A percentile compares a stretch with the other conserved stretches of the same genome.
These are phyloP conservation scores for Neodiprion fabricii DNA, from an alignment of 1,140 invertebrate genomes.

Conservation along the genomic window DNA sequence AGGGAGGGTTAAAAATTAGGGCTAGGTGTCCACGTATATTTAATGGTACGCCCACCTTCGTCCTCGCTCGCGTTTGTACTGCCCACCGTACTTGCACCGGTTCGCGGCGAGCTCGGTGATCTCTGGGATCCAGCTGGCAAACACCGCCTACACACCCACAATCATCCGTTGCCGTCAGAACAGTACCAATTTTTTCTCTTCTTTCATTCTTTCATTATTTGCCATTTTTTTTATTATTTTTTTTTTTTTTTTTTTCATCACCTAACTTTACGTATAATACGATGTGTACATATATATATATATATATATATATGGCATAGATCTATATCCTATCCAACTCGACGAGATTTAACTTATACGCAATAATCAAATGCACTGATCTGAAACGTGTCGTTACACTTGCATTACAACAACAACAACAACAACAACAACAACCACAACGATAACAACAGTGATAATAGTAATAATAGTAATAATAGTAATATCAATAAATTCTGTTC, in stretches of 20 bases:
- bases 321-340: too few relatives aligned
- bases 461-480: too few relatives aligned
- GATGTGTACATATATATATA: too few relatives aligned
- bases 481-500: too few relatives aligned
- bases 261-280: conserved; percentile 20
- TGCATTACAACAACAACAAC: too few relatives aligned
- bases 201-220: conserved; percentile 26
- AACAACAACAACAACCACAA: too few relatives aligned
- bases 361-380: too few relatives aligned
- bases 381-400: too few relatives aligned
- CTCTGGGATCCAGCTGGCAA: conserved; percentile 99
- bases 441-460: too few relatives aligned
- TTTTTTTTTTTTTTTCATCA: not conserved
- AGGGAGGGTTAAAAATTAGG: not conserved
- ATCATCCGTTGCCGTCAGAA: conserved; percentile 60
- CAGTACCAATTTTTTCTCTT: conserved; percentile 46
- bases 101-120: conserved; percentile 98
- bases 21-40: conserved; percentile 43
- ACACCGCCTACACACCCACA: conserved; percentile 87
- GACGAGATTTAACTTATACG: too few relatives aligned
- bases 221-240: conserved; percentile 15
- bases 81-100: conserved; percentile 97
- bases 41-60: conserved; percentile 81
- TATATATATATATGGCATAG: too few relatives aligned
- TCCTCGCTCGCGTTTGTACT: conserved; percentile 96